Base-by-base conservation (phyloP, 2,888 invertebrate species). In the Ryuthela nishihirai region DNA sequence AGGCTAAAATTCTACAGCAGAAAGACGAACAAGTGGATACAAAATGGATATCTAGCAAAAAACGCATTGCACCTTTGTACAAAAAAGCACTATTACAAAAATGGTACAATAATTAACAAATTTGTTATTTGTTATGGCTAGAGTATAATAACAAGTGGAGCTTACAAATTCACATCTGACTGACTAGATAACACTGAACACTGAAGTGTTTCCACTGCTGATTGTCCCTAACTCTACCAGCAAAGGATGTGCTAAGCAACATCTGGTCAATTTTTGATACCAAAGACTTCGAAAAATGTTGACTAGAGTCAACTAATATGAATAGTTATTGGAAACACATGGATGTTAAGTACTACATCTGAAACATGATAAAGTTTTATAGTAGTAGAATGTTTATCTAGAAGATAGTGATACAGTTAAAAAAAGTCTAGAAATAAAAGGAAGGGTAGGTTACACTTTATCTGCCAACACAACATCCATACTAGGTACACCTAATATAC, bases 181-280 rank as follows among this genome's bases (percentile, higher is more conserved):
- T 41, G 41, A 23, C 55, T 48, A 44, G 29, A 44, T 48, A 44
- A 39, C 32, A 54, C 29, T 29, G 29, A 7, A 29, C 29, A 29
- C 7, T 32, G 34, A 32, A 46, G 29, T 29, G 36, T 12, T 24
- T 56, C 50, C 35, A 46, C 35, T 25, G n/a, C 40, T 46, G 54
- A 46, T 56, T 56, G 46, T 45, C 50, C 50, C 56, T 56, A 56
- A 56, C 17, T 24, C 56, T 56, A 56, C 36, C 23, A 36, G 41
- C 48, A 56, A 46, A 41, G 46, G 44, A 50, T 50, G 50, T 42
- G 41, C 54, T 54, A 56, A 45, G 40, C 34, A 41, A 40, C 29
- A 32, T 26, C 34, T 50, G 32, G 36, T 29, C 9, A 36, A 34
- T 56, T n/a, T n/a, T 9, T 42, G 50, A 46, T 41, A 36, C 36